Percentiles rank a stretch among this genome's conserved stretches.
Conservation (phyloP, 2,797 vertebrate genomes). For the Micrastur ruficollis region DNA sequence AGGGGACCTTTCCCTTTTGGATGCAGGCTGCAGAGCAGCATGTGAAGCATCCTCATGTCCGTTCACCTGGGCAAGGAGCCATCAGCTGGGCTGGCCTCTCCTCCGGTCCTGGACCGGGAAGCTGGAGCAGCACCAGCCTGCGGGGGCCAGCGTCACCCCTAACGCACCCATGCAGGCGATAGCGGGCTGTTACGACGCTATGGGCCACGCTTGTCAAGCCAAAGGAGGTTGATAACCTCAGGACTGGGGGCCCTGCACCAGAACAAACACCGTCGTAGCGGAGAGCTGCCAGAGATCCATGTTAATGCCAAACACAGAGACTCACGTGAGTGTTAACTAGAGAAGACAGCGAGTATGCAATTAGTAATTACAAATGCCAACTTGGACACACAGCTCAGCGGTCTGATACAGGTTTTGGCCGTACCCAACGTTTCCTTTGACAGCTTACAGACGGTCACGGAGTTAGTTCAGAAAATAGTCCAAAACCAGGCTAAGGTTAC, state of each 20-base stretch:
- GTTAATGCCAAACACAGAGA: conserved; percentile 22
- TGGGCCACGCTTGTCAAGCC: background rate
- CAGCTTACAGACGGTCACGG: background rate
- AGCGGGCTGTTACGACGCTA: accelerated
- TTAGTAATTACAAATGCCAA: background rate
- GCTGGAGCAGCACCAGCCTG: background rate
- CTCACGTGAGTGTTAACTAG: background rate
- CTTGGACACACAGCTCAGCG: background rate
- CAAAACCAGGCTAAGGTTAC: background rate
- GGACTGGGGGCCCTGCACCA: background rate
- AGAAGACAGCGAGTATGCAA: background rate
- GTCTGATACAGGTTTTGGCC: background rate
- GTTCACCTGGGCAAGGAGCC: background rate
- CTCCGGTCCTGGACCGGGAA: background rate
- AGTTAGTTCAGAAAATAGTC: background rate
- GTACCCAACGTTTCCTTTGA: background rate
- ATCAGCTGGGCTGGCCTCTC: background rate
- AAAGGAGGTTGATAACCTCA: background rate
- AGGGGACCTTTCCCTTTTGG: background rate
- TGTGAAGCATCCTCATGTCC: background rate
- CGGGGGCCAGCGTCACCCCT: accelerated
- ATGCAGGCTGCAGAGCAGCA: background rate
- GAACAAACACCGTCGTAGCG: background rate
- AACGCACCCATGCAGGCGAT: accelerated
- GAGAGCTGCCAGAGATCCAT: background rate